Percentiles rank a stretch among this genome's conserved stretches.
These are phyloP conservation scores for Hydrolagus affinis DNA, from an alignment of 2,113 vertebrate species.

Conservation along the genomic window DNA sequence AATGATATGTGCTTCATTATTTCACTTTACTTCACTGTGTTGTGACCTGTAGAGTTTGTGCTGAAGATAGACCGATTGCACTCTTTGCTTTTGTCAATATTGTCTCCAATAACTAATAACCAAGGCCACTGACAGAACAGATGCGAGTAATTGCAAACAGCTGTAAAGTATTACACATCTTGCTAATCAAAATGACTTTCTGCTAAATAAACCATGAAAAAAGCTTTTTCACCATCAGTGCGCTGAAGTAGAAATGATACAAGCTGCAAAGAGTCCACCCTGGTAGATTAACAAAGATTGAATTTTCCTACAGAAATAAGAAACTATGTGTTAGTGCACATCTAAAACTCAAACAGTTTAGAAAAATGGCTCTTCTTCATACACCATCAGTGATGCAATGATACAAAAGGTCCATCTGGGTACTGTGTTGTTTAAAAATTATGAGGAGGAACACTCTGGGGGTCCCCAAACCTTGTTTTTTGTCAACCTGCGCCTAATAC, in stretches of 20 bases:
- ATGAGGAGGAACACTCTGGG: background rate
- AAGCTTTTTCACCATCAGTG: slow-evolving; percentile 80
- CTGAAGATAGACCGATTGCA: slow-evolving; percentile 26
- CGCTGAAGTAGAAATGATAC: slow-evolving; percentile 76
- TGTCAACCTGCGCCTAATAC: too few species aligned
- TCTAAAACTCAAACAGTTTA: slow-evolving; percentile 45
- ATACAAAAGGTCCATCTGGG: background rate
- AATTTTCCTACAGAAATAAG: slow-evolving; percentile 56
- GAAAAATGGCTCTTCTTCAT: background rate
- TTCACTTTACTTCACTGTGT: background rate
- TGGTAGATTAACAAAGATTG: slow-evolving; percentile 76
- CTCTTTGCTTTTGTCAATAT: slow-evolving; percentile 50
- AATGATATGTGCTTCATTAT: background rate
- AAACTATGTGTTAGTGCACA: slow-evolving; percentile 47
- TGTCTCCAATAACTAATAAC: slow-evolving; percentile 59
- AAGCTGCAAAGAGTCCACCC: slow-evolving; percentile 58
- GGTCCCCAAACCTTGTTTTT: too few species aligned
- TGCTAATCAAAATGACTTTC: slow-evolving; percentile 92
- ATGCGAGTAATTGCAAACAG: slow-evolving; percentile 80
- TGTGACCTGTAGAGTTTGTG: slow-evolving; percentile 27
- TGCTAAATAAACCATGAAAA: slow-evolving; percentile 99
- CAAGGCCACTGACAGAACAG: slow-evolving; percentile 71
- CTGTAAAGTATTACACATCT: slow-evolving; percentile 83
- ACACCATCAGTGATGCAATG: background rate
- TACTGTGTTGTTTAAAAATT: background rate